Percentiles rank a stretch among this genome's conserved stretches.
phyloP scores from a whole-genome alignment of 1,140 invertebrate genomes.

The Lutraria rhynchaena region DNA sequence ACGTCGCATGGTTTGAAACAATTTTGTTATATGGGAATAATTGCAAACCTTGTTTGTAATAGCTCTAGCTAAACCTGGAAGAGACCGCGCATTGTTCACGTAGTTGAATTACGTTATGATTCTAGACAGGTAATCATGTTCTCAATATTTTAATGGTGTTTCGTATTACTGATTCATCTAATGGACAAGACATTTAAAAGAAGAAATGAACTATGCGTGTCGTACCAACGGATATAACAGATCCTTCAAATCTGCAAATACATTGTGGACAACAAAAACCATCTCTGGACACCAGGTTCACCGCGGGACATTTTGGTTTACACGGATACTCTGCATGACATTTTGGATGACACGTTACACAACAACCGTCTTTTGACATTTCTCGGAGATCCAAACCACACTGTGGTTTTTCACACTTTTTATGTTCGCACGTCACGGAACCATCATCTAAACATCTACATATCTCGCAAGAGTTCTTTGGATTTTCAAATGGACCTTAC shows the following conservation, averaged over 20 bases:
- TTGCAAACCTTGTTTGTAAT: too few species aligned
- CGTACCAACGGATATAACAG: neutral
- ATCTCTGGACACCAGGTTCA: neutral
- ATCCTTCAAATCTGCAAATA: neutral
- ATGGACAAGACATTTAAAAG: too few species aligned
- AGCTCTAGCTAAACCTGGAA: too few species aligned
- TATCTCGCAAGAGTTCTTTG: neutral
- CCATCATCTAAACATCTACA: neutral
- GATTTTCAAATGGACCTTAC: neutral
- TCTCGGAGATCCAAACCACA: neutral
- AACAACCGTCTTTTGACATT: neutral
- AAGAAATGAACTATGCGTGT: too few species aligned
- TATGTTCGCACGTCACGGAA: neutral
- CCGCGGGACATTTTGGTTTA: neutral
- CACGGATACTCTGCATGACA: neutral
- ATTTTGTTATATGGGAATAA: too few species aligned
- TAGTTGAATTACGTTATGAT: too few species aligned
- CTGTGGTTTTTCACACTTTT: neutral
- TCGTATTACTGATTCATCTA: too few species aligned
- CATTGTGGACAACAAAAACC: conserved; percentile 1
- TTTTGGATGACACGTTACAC: neutral
- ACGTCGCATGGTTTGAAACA: too few species aligned
- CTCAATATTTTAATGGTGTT: too few species aligned
- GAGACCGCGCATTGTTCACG: too few species aligned
- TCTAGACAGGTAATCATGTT: too few species aligned